Evolutionary conservation across 2,797 vertebrate genomes (phyloP).

Genomic region (Crenichthys baileyi): DNA sequence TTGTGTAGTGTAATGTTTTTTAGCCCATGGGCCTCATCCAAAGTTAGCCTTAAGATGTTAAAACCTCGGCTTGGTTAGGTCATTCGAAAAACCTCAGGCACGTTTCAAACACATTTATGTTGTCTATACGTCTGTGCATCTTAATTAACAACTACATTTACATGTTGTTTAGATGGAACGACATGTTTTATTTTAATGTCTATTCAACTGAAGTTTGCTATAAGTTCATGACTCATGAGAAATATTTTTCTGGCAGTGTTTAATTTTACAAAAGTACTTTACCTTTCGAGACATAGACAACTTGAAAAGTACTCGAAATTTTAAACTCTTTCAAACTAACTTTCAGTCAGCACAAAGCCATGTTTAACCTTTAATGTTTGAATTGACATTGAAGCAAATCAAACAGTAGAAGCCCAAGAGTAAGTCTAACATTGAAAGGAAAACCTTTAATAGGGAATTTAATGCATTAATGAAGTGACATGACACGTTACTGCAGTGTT

Average conservation of each 20-base stretch:
- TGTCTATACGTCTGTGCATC: not conserved
- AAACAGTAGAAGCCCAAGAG: not conserved
- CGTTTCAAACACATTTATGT: not conserved
- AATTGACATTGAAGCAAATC: not conserved
- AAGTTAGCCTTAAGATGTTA: not conserved
- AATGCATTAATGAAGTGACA: not conserved
- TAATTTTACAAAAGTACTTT: not conserved
- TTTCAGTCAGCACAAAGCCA: not conserved
- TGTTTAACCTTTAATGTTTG: not conserved
- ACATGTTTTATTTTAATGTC: not conserved
- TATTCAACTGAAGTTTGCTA: not conserved
- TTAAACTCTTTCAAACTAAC: not conserved
- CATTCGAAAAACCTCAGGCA: not conserved
- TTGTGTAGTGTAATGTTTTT: not conserved
- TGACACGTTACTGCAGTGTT: not conserved
- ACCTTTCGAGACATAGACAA: not conserved
- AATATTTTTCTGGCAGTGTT: not conserved
- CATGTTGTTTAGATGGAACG: not conserved
- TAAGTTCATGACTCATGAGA: not conserved
- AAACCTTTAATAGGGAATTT: not conserved
- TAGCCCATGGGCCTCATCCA: not conserved
- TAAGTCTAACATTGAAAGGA: not conserved
- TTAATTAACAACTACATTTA: not conserved
- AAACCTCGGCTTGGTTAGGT: not conserved
- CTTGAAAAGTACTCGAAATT: not conserved